Base-by-base conservation (phyloP, 1,140 invertebrate genomes). In the Drosophila mojavensis region DNA sequence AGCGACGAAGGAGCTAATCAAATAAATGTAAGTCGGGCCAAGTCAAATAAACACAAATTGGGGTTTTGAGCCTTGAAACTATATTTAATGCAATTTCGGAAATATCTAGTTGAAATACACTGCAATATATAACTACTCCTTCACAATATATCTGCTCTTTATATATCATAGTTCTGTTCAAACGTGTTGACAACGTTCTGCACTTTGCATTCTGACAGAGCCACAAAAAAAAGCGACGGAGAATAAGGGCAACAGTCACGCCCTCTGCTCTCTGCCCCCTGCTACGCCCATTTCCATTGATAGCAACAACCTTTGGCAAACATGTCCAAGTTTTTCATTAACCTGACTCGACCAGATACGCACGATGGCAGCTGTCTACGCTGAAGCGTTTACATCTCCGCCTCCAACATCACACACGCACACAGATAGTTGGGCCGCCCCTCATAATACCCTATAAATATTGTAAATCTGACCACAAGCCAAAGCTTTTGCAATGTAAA, bases 301-400 rank as follows among this genome's bases (percentile, higher is more conserved):
- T 51, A 56, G 30, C 63, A 59, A 61, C 58, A 66, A 79, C 53
- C 70, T 63, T 70, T 60, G 47, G 66, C 69, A 65, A 53, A 68
- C 75, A 72, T 80, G 81, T 67, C 65, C 64, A 77, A 77, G 79
- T 80, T 83, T 88, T 86, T 88, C 83, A 88, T 88, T 88, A 88
- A 89, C 79, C 83, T 88, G 83, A 81, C 84, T 86, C 72, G 60
- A 17, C 69, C 83, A 88, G 83, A 83, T 88, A 88, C 83, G 79
- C 72, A 79, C 62, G 54, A 50, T 77, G 79, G 76, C 72, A 77
- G 83, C 79, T 86, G 71, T 68, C 83, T 55, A 45, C 64, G 71
- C 62, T 50, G 65, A 39, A 81, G 78, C 75, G 68, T 86, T 85
- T 78, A 78, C 75, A 78, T 69, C 36, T 39, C 33, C 33, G 33